Evolutionary conservation across 2,797 vertebrate species (phyloP).

Genomic region (Austrolebias charrua): DNA sequence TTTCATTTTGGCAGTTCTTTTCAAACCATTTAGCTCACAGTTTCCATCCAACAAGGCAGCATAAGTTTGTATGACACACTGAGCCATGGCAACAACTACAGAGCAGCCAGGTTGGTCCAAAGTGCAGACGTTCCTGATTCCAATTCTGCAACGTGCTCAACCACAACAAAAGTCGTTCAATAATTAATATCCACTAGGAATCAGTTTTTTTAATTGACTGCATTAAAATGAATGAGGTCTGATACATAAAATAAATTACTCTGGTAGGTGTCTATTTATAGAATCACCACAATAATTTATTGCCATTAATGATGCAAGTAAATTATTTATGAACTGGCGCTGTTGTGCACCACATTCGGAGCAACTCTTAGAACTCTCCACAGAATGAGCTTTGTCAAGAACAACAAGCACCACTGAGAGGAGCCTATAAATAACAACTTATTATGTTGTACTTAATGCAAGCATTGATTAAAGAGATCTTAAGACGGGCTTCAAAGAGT

Average conservation of each 20-base stretch:
- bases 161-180: neutral
- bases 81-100: neutral
- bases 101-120: neutral
- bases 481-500: slow-evolving; percentile 34
- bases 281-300: slow-evolving; percentile 25
- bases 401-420: slow-evolving; percentile 10
- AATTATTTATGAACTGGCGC: slow-evolving; percentile 17
- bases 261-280: slow-evolving; percentile 4
- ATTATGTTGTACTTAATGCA: slow-evolving; percentile 13
- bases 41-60: slow-evolving; percentile 3
- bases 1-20: slow-evolving; percentile 1
- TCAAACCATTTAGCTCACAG: neutral
- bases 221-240: slow-evolving; percentile 10
- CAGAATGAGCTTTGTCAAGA: slow-evolving; percentile 5
- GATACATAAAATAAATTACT: slow-evolving; percentile 15
- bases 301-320: slow-evolving; percentile 10
- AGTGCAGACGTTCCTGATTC: neutral
- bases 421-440: slow-evolving; percentile 15
- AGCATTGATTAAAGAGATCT: slow-evolving; percentile 32
- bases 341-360: neutral
- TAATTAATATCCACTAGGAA: slow-evolving; percentile 12
- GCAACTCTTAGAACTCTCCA: neutral
- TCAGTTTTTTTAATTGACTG: slow-evolving; percentile 14
- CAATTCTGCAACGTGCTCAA: neutral
- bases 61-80: neutral